Conservation (phyloP, 2,888 invertebrate species). For the Junonia oenone region DNA sequence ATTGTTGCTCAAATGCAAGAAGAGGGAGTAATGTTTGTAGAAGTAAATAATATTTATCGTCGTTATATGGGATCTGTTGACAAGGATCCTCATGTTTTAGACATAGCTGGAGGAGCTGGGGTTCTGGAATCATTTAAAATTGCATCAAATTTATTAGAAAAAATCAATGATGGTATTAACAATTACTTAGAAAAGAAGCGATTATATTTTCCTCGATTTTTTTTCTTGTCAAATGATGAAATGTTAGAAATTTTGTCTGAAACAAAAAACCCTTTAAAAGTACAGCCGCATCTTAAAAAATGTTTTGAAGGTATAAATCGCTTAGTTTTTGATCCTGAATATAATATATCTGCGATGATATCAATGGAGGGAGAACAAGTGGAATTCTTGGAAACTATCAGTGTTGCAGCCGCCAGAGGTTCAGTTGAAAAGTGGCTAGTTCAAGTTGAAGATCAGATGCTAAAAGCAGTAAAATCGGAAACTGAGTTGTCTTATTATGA, state of each 20-base stretch:
- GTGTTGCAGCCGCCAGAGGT: conserved; percentile 86
- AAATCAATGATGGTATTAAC: conserved; percentile 90
- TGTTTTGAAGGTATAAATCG: conserved; percentile 92
- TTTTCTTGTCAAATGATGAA: conserved; percentile 94
- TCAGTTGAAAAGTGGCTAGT: conserved; percentile 93
- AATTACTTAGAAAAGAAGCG: conserved; percentile 91
- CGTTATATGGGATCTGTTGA: conserved; percentile 82
- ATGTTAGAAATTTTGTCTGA: conserved; percentile 94
- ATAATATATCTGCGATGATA: conserved; percentile 88
- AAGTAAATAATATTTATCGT: conserved; percentile 84
- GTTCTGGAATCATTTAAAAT: conserved; percentile 85
- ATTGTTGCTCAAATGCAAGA: conserved; percentile 92
- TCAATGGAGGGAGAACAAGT: conserved; percentile 88
- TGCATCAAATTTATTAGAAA: conserved; percentile 85
- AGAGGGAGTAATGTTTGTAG: conserved; percentile 87
- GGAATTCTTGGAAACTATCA: conserved; percentile 80
- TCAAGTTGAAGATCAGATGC: conserved; percentile 90
- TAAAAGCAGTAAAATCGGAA: conserved; percentile 84
- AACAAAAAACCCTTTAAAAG: conserved; percentile 90
- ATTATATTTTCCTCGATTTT: conserved; percentile 91
- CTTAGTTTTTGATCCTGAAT: conserved; percentile 84
- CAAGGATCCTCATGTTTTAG: conserved; percentile 82
- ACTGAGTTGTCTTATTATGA: conserved; percentile 83
- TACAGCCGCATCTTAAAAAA: conserved; percentile 92
- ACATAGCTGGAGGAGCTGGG: conserved; percentile 83